phyloP scores from a whole-genome alignment of 2,888 invertebrate species.

The Trachelus iudaicus region DNA sequence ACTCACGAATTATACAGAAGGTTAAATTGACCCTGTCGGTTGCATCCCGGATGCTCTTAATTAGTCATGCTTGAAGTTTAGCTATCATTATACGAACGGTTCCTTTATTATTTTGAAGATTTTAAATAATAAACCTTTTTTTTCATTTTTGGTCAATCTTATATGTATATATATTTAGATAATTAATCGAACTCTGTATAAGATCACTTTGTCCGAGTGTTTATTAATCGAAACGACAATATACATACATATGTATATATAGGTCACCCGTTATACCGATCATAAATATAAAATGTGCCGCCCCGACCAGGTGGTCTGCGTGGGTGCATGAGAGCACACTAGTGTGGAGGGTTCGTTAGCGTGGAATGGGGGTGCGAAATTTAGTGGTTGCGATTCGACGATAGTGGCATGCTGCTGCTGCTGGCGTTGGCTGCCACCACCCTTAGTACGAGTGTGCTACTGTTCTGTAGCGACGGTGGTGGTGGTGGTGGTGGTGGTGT shows the following conservation, averaged over 20 bases:
- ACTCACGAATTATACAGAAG: neutral
- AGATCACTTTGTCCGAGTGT: neutral
- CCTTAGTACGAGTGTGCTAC: neutral
- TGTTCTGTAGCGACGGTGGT: neutral
- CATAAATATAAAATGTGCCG: neutral
- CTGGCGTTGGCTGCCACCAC: neutral
- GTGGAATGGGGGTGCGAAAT: neutral
- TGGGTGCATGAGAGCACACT: neutral
- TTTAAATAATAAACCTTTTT: neutral
- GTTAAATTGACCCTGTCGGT: neutral
- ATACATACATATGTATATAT: neutral
- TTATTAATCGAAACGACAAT: neutral
- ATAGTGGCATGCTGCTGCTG: neutral
- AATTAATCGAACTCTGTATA: neutral
- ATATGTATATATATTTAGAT: too few species aligned
- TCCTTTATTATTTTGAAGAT: too few species aligned
- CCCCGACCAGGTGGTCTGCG: neutral
- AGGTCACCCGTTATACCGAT: neutral
- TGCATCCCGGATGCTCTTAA: neutral
- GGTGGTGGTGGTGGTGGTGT: neutral
- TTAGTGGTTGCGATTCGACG: conserved; percentile 2
- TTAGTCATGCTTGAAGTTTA: neutral
- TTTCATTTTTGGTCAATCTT: neutral
- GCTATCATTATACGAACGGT: neutral
- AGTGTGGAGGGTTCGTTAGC: neutral